Percentiles rank a stretch among this genome's conserved stretches.
Evolutionary conservation across 1,140 invertebrate species (phyloP).

Genomic region (Palaemon carinicauda): DNA sequence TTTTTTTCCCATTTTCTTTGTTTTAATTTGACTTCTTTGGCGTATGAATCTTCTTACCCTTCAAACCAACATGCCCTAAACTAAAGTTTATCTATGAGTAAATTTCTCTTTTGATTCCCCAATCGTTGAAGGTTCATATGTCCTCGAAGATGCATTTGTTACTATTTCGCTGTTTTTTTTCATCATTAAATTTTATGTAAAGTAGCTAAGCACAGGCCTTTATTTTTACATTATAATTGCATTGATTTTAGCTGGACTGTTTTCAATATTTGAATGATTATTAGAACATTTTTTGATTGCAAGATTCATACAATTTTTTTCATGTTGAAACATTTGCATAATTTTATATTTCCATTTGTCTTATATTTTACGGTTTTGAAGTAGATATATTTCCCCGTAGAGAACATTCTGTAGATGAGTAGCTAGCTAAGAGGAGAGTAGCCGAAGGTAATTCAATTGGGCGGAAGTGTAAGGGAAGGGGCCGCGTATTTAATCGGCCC

Average conservation of each 20-base stretch:
- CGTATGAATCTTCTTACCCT: not conserved
- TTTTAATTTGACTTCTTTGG: not conserved
- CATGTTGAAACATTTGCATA: not conserved
- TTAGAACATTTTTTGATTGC: too few species aligned
- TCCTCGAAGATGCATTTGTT: not conserved
- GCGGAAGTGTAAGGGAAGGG: not conserved
- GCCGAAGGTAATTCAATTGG: slow-evolving; percentile 30
- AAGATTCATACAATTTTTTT: too few species aligned
- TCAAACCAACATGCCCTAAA: too few species aligned
- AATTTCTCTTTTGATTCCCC: too few species aligned
- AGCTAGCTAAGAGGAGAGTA: slow-evolving; percentile 27
- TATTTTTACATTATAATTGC: too few species aligned
- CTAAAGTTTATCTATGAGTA: too few species aligned
- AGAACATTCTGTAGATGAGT: too few species aligned
- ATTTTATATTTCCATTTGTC: not conserved
- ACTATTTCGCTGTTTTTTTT: not conserved
- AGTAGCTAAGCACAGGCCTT: not conserved
- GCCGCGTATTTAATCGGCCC: too few species aligned
- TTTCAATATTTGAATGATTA: too few species aligned
- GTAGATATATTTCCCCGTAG: too few species aligned
- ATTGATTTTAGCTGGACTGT: too few species aligned
- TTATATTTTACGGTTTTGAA: too few species aligned
- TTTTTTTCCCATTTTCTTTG: not conserved
- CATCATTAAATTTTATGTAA: not conserved
- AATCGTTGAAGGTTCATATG: not conserved